A percentile compares a stretch with the other conserved stretches of the same genome.
Evolutionary conservation across 92 coral and sea anemone species (phyloP).

Genomic region (Muricea muricata): DNA sequence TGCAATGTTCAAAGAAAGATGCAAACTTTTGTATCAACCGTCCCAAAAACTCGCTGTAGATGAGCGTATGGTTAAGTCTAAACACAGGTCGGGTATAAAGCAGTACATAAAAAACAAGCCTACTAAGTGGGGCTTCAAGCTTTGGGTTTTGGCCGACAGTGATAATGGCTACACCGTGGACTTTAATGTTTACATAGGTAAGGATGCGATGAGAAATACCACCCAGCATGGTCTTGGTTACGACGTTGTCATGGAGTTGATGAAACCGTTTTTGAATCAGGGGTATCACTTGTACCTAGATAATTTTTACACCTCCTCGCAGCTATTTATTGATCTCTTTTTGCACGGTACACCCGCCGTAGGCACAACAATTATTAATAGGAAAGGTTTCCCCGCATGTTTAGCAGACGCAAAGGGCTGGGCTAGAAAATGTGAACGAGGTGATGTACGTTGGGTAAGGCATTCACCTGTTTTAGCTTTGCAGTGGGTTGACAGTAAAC

Average conservation of each 20-base stretch:
- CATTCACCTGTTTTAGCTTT: conserved; percentile 45
- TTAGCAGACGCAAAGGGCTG: conserved; percentile 62
- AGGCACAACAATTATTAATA: conserved; percentile 58
- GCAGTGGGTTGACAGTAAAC: conserved; percentile 70
- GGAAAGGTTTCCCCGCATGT: conserved; percentile 61
- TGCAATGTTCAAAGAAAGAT: conserved; percentile 63
- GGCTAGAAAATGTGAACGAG: conserved; percentile 62
- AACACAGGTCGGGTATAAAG: conserved; percentile 58
- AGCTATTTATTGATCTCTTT: conserved; percentile 62
- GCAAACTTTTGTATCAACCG: conserved; percentile 62
- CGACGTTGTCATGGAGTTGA: neutral
- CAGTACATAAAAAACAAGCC: conserved; percentile 60
- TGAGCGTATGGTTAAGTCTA: conserved; percentile 74
- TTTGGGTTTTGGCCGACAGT: conserved; percentile 71
- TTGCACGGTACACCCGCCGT: conserved; percentile 57
- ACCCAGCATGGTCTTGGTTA: neutral
- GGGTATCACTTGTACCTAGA: conserved; percentile 72
- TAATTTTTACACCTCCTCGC: conserved; percentile 66
- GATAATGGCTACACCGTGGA: too few species aligned
- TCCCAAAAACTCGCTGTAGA: conserved; percentile 68
- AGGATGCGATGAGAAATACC: neutral
- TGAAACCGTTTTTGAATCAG: too few species aligned
- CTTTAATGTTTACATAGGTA: too few species aligned
- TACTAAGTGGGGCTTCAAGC: conserved; percentile 58
- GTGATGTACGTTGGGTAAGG: conserved; percentile 66